Conservation (phyloP, 1,140 invertebrate species). For the Lethrus apterus region DNA sequence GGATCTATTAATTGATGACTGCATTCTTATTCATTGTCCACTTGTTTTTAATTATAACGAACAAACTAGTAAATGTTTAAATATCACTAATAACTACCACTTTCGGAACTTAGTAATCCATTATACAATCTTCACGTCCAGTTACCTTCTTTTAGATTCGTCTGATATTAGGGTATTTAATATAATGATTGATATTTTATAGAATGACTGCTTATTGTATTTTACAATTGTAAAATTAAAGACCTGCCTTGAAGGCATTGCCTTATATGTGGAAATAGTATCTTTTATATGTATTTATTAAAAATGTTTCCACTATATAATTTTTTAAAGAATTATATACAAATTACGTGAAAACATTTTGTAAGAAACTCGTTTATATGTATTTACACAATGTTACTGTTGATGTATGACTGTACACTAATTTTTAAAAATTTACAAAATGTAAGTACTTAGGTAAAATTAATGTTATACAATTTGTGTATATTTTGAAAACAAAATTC, state of each 20-base stretch:
- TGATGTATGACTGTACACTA: conserved; percentile 15
- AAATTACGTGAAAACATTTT: conserved; percentile 21
- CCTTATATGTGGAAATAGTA: conserved; percentile 34
- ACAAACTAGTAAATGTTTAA: too few relatives aligned
- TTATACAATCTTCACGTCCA: too few relatives aligned
- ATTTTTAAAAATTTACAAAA: conserved; percentile 13
- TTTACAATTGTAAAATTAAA: conserved; percentile 18
- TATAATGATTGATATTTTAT: conserved; percentile 12
- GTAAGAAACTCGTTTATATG: conserved; percentile 25
- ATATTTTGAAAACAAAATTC: too few relatives aligned
- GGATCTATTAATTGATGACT: too few relatives aligned
- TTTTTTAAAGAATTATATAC: conserved; percentile 19
- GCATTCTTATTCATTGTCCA: too few relatives aligned
- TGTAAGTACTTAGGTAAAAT: too few relatives aligned
- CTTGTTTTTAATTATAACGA: too few relatives aligned
- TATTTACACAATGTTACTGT: conserved; percentile 32
- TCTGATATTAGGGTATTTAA: conserved; percentile 7
- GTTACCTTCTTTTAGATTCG: too few relatives aligned
- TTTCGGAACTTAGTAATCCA: too few relatives aligned
- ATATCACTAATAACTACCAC: too few relatives aligned
- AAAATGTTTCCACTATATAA: conserved; percentile 24
- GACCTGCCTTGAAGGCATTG: conserved; percentile 34
- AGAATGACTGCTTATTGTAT: conserved; percentile 12
- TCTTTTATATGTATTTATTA: conserved; percentile 29
- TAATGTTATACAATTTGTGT: too few relatives aligned